Percentiles rank a stretch among this genome's conserved stretches.
These are phyloP conservation scores for Heliconius ethilla DNA, from an alignment of 2,888 invertebrate species.

Conservation along the genomic window DNA sequence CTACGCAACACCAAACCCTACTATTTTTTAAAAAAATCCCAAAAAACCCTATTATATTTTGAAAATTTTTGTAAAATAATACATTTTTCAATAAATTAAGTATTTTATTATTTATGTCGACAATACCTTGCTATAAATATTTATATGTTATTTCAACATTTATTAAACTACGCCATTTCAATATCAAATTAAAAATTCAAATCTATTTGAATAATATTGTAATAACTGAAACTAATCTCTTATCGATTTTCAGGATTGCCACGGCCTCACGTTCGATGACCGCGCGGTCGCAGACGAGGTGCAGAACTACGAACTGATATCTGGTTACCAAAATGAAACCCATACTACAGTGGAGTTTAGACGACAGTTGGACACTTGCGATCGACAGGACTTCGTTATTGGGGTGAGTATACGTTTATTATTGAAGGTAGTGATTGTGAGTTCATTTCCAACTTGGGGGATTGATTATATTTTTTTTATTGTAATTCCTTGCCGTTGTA, in stretches of 20 bases:
- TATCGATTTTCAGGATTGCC: conserved; percentile 87
- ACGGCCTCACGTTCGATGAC: conserved; percentile 86
- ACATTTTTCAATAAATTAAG: too few relatives aligned
- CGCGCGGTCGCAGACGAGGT: conserved; percentile 88
- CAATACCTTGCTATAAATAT: too few relatives aligned
- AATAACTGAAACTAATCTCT: conserved; percentile 2
- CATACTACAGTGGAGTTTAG: conserved; percentile 92
- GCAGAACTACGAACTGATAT: conserved; percentile 91
- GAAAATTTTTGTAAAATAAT: too few relatives aligned
- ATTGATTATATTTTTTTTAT: background rate
- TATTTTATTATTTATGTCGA: too few relatives aligned
- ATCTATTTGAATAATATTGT: background rate
- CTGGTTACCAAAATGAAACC: conserved; percentile 91
- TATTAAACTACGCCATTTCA: background rate
- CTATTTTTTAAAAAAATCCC: too few relatives aligned
- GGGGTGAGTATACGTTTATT: conserved; percentile 80
- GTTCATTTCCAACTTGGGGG: background rate
- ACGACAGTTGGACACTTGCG: conserved; percentile 91
- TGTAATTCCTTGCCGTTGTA: too few relatives aligned
- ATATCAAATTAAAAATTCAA: background rate
- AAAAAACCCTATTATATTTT: too few relatives aligned
- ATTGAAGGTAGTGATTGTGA: background rate
- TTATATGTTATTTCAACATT: too few relatives aligned
- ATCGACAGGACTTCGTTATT: conserved; percentile 87
- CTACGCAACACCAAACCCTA: too few relatives aligned